Evolutionary conservation across 2,113 vertebrate genomes (phyloP).

Genomic region (Paralichthys olivaceus): DNA sequence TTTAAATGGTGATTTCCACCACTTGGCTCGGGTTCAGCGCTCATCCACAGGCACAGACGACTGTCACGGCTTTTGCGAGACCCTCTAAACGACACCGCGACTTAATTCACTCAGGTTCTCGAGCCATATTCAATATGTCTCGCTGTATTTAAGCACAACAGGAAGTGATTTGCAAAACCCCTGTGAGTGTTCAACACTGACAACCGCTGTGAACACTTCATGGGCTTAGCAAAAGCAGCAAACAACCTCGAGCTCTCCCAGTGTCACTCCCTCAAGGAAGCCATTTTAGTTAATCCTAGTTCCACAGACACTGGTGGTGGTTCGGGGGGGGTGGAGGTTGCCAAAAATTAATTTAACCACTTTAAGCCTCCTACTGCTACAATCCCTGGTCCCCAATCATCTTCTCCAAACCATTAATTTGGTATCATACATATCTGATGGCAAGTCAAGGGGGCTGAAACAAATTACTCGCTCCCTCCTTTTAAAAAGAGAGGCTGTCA

Average conservation of each 20-base stretch:
- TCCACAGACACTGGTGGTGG: background rate
- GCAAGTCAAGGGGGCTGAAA: constrained; percentile 26
- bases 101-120: constrained; percentile 62
- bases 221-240: constrained; percentile 55
- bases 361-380: constrained; percentile 26
- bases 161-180: constrained; percentile 55
- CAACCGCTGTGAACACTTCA: constrained; percentile 49
- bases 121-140: constrained; percentile 49
- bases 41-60: constrained; percentile 22
- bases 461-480: constrained; percentile 16
- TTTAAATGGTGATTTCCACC: constrained; percentile 49
- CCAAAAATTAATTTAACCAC: constrained; percentile 52
- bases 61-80: background rate
- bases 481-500: constrained; percentile 51
- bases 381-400: constrained; percentile 19
- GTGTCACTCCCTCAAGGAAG: constrained; percentile 48
- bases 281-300: constrained; percentile 53
- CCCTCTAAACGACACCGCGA: constrained; percentile 42
- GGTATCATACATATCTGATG: constrained; percentile 37
- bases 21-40: constrained; percentile 38
- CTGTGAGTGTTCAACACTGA: constrained; percentile 51
- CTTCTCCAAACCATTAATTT: constrained; percentile 41
- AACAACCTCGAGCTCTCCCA: constrained; percentile 49
- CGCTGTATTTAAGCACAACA: constrained; percentile 55
- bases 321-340: background rate